These are phyloP conservation scores for Tyrannus savana DNA, from an alignment of 2,113 vertebrate genomes.

Conservation along the genomic window DNA sequence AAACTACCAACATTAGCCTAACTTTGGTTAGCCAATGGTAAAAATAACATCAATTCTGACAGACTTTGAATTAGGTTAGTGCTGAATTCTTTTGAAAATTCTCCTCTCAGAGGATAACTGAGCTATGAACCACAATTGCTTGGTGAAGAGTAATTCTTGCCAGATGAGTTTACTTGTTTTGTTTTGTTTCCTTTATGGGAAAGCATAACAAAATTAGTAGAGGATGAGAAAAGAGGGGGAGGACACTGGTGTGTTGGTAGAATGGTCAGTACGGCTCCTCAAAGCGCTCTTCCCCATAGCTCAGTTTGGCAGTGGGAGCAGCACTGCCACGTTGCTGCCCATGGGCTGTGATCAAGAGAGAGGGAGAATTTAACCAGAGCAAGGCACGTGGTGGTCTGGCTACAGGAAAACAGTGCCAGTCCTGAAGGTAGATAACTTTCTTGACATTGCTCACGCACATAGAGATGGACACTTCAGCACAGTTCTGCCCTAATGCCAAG, in stretches of 20 bases:
- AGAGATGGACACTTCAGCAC: not conserved
- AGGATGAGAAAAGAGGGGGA: conserved; percentile 23
- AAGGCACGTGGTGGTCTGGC: not conserved
- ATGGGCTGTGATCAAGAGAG: not conserved
- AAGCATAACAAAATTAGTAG: conserved; percentile 7
- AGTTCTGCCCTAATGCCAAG: not conserved
- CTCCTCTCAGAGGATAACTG: not conserved
- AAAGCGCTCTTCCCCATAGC: not conserved
- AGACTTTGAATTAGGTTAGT: not conserved
- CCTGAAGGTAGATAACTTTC: not conserved
- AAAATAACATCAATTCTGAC: not conserved
- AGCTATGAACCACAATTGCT: conserved; percentile 30
- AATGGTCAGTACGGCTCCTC: not conserved
- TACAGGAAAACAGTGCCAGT: not conserved
- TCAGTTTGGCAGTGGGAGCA: not conserved
- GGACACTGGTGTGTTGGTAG: not conserved
- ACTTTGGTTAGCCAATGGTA: not conserved
- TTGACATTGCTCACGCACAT: not conserved
- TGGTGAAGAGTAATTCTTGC: not conserved
- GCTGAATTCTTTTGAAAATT: not conserved
- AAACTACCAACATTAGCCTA: not conserved
- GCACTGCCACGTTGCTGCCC: not conserved
- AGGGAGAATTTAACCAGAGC: not conserved
- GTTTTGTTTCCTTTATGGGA: not conserved
- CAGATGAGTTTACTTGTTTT: conserved; percentile 23